Percentiles rank a stretch among this genome's conserved stretches.
Conservation (phyloP, 1,140 invertebrate species). For the Araneus ventricosus region DNA sequence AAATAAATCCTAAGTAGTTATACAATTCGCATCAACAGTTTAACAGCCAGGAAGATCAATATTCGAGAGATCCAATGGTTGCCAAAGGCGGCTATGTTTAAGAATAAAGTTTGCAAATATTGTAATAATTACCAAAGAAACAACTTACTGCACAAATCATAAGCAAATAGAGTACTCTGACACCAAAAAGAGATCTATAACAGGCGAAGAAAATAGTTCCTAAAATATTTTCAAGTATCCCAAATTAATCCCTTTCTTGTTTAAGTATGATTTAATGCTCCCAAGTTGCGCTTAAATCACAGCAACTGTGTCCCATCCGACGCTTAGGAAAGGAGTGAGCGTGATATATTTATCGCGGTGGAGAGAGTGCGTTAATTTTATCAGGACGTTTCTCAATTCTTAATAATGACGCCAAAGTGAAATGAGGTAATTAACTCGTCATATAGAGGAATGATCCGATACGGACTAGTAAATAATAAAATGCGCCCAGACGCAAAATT, state of each 20-base stretch:
- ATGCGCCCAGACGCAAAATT: not conserved
- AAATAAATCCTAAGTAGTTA: no score
- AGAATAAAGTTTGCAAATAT: no score
- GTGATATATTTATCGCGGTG: not conserved
- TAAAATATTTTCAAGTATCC: not conserved
- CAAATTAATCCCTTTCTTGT: not conserved
- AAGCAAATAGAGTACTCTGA: no score
- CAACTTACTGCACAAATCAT: no score
- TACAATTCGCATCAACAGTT: no score
- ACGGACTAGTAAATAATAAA: slow-evolving; percentile 43
- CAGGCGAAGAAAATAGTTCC: no score
- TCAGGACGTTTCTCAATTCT: slow-evolving; percentile 8
- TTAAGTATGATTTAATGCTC: not conserved
- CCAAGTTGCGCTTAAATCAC: not conserved
- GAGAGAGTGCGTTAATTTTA: not conserved
- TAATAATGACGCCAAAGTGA: slow-evolving; percentile 31
- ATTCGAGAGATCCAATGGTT: no score
- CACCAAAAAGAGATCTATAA: no score
- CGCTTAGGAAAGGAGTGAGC: not conserved
- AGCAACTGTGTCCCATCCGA: not conserved
- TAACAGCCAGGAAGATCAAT: no score
- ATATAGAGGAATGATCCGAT: slow-evolving; percentile 13
- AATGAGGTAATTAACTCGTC: slow-evolving; percentile 60
- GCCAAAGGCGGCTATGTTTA: no score
- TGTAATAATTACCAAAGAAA: no score